Base-by-base conservation (phyloP, 2,113 vertebrate genomes). In the Drymodes brunneopygia region DNA sequence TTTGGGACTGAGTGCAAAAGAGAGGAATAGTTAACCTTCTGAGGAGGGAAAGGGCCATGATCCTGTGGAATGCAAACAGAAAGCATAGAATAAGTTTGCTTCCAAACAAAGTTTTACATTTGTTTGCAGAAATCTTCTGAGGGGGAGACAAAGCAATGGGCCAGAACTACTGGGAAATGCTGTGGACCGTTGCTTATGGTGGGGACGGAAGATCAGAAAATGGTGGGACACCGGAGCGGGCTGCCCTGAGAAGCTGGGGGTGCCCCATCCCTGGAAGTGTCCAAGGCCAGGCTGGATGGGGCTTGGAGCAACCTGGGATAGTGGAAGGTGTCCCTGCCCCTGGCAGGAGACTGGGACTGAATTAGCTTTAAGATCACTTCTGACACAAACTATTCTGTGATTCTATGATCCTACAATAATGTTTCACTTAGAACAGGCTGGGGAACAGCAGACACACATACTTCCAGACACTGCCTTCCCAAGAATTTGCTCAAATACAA, bases 381-480 rank as follows among this genome's bases (percentile, higher is more conserved):
- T 0, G 0, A 31, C 38, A 21, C 21, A 35, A 88, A 40, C 10
- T 15, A 11, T 25, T 35, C 47, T 23, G 29, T 27, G 25, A 17
- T 13, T 35, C 45, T 12, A 2, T 12, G 29, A 54, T 19, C 24
- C 29, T 29, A 17, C 31, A n/a, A 9, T 7, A 22, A 36, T 0
- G 5, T 14, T 38, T 48, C 50, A 22, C 14, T 31, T 3, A 15
- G 58, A 51, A 27, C 11, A 24, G 24, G 16, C 27, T 20, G 50
- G 24, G 42, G 40, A 75, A 10, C 1, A 2, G 58, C 81, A 56
- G 62, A 15, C 8, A 16, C 5, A 1, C 1, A 1, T 1, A 19
- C 3, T 11, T 40, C 14, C 31, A 10, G 33, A 14, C 9, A 5
- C 29, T 1, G 1, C 45, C 25, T 62, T 44, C 51, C 21, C 24